These are phyloP conservation scores for Oreotrochilus melanogaster DNA, from an alignment of 2,113 vertebrate genomes.

Conservation along the genomic window DNA sequence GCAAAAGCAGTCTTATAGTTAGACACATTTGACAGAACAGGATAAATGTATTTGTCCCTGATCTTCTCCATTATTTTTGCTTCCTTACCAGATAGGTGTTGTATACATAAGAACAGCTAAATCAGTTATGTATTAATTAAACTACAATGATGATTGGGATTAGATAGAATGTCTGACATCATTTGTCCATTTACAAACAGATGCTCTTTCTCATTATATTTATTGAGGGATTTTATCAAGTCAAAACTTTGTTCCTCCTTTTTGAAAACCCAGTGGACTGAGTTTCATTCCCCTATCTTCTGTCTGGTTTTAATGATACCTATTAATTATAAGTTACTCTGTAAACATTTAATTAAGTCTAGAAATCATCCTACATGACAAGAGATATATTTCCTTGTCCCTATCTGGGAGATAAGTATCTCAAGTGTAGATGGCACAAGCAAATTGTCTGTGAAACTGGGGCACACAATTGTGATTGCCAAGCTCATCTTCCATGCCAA, in stretches of 20 bases:
- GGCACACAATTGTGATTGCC: neutral
- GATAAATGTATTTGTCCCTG: neutral
- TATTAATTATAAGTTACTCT: neutral
- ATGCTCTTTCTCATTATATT: neutral
- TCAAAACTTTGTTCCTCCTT: neutral
- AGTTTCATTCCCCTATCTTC: neutral
- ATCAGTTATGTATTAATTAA: neutral
- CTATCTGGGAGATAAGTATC: neutral
- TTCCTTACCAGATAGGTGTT: neutral
- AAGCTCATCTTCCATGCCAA: neutral
- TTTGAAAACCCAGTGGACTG: neutral
- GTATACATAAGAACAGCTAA: neutral
- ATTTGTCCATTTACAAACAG: neutral
- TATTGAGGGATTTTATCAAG: neutral
- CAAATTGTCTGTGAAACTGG: neutral
- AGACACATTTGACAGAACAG: neutral
- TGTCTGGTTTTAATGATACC: neutral
- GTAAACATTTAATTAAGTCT: constrained; percentile 42
- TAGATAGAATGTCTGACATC: neutral
- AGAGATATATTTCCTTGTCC: neutral
- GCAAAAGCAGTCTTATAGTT: neutral
- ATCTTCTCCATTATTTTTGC: neutral
- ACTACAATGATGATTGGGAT: neutral
- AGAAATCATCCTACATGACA: neutral
- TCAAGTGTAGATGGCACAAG: neutral